These are phyloP conservation scores for Hemibagrus wyckioides DNA, from an alignment of 2,113 vertebrate species.

Conservation along the genomic window DNA sequence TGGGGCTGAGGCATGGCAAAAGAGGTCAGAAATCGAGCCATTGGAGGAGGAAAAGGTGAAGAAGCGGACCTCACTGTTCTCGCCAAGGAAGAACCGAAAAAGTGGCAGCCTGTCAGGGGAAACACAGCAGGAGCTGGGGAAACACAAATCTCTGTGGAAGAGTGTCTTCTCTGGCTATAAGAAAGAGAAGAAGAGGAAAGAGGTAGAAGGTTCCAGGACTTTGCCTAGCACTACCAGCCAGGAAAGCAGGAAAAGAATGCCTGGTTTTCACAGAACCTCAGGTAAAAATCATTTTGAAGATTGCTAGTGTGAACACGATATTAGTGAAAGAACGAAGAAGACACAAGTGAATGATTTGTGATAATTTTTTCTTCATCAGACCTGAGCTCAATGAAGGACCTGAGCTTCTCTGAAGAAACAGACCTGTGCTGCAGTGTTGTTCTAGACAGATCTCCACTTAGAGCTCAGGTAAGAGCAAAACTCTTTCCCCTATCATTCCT, in stretches of 20 bases:
- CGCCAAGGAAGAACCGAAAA: conserved; percentile 81
- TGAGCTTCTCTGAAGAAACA: conserved; percentile 84
- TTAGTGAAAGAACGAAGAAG: not conserved
- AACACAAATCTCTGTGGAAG: conserved; percentile 82
- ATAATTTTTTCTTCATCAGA: conserved; percentile 61
- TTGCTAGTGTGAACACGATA: not conserved
- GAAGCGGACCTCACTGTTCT: conserved; percentile 83
- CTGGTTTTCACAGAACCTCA: conserved; percentile 54
- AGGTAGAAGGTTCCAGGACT: conserved; percentile 75
- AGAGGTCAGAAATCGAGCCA: conserved; percentile 20
- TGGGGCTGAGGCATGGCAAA: not conserved
- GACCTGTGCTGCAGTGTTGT: conserved; percentile 83
- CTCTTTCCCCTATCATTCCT: not conserved
- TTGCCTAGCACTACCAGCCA: conserved; percentile 72
- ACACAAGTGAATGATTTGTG: not conserved
- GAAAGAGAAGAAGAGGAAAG: conserved; percentile 83
- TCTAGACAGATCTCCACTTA: conserved; percentile 82
- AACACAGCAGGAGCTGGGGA: conserved; percentile 69
- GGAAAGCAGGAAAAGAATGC: conserved; percentile 70
- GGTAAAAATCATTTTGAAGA: not conserved
- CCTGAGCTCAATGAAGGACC: conserved; percentile 75
- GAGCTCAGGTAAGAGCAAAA: conserved; percentile 76
- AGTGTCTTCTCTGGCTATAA: conserved; percentile 83
- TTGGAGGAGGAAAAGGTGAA: conserved; percentile 72
- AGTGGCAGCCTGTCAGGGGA: conserved; percentile 69